Conservation (phyloP, 2,113 vertebrate species). For the Phaethornis superciliosus region DNA sequence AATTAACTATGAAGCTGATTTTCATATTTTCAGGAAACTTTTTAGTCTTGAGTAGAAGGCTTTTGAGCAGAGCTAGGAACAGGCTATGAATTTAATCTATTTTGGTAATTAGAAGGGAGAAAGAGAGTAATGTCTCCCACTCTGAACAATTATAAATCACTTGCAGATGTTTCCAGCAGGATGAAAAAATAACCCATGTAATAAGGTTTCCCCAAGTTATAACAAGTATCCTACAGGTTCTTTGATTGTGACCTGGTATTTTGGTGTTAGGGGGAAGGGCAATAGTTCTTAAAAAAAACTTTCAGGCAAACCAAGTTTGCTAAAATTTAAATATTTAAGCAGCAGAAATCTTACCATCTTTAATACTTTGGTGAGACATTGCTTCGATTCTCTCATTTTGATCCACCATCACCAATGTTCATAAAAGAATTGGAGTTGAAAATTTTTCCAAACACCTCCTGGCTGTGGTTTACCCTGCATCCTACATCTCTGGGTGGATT, state of each 20-base stretch:
- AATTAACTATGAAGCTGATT: background rate
- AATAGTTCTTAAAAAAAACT: background rate
- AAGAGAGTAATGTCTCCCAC: background rate
- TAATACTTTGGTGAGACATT: background rate
- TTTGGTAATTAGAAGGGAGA: constrained; percentile 30
- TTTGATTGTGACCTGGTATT: background rate
- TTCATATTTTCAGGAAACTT: background rate
- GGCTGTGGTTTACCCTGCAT: rapidly evolving
- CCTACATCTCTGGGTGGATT: background rate
- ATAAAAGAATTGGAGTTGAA: background rate
- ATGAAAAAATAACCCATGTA: constrained; percentile 33
- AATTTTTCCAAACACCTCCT: background rate
- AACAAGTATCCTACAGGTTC: background rate
- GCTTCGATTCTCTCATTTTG: background rate
- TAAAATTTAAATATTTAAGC: background rate
- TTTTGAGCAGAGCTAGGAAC: background rate
- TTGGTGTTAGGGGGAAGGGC: background rate
- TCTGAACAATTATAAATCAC: constrained; percentile 38
- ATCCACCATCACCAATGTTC: background rate
- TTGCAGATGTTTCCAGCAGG: constrained; percentile 36
- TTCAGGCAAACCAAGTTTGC: background rate
- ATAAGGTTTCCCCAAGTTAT: constrained; percentile 20
- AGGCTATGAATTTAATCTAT: background rate
- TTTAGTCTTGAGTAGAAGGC: background rate
- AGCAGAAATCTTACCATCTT: background rate